These are phyloP conservation scores for Anabas testudineus DNA, from an alignment of 2,797 vertebrate genomes.

Conservation along the genomic window DNA sequence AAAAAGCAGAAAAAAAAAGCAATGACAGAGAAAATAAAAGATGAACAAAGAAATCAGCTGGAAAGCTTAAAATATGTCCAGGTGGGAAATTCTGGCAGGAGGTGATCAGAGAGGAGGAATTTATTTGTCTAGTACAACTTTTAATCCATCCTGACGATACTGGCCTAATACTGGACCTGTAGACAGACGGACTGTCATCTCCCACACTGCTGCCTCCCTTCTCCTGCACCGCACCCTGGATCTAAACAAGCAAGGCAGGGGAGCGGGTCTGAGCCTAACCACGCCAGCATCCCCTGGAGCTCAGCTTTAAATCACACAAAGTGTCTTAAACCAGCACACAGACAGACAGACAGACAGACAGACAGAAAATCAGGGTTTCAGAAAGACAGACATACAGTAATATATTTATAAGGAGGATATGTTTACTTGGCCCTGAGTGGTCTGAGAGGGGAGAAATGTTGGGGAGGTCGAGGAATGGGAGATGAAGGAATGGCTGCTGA, in stretches of 20 bases:
- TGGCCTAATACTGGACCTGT: conserved; percentile 64
- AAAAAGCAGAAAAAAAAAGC: conserved; percentile 26
- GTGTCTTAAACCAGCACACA: conserved; percentile 40
- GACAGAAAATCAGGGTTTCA: conserved; percentile 27
- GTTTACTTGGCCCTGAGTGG: conserved; percentile 58
- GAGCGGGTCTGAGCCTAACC: conserved; percentile 42
- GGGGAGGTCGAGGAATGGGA: conserved; percentile 33
- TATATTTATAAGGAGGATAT: conserved; percentile 66
- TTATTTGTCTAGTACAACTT: conserved; percentile 65
- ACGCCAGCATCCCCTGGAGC: conserved; percentile 48
- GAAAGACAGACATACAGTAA: conserved; percentile 38
- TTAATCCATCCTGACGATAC: conserved; percentile 64
- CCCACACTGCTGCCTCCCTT: conserved; percentile 27
- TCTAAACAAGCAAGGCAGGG: conserved; percentile 37
- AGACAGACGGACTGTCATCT: conserved; percentile 66
- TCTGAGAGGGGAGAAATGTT: conserved; percentile 38
- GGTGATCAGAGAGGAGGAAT: conserved; percentile 48
- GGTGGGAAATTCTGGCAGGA: conserved; percentile 59
- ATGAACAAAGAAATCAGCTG: conserved; percentile 32
- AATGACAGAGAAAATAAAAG: conserved; percentile 17
- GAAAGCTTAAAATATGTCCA: conserved; percentile 64
- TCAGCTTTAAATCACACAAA: conserved; percentile 65
- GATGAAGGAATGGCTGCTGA: conserved; percentile 43
- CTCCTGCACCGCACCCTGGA: conserved; percentile 40
- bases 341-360: conserved; percentile 32